Base-by-base conservation (phyloP, 2,797 vertebrate genomes). In the Argya squamiceps region DNA sequence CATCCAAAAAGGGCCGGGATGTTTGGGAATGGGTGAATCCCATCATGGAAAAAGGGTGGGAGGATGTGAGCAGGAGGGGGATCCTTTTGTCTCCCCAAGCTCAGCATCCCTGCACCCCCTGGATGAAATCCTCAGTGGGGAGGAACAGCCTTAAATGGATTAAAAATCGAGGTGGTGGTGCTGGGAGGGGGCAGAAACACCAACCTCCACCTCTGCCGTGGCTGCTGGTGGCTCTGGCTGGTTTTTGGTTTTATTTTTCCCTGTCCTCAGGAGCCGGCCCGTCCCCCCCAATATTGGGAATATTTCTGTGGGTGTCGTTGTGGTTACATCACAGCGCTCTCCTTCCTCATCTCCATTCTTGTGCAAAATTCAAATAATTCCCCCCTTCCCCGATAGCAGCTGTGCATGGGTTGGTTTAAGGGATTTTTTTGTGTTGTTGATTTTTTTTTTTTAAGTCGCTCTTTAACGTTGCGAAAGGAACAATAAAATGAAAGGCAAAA, bases 401-500 rank as follows among this genome's bases (percentile, higher is more conserved):
- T 98, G 96, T 94, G 96, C 94, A 81, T 52, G 90, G 91, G 8
- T 60, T 59, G 43, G 67, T 12, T 30, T 52, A 15, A 7, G 34
- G 2, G 4, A 14, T 37, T 43, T 43, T 53, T 15, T 55, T n/a
- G 8, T 21, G 20, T 12, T 22, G 12, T 30, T 15, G 20, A 4
- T 11, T 19, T 53, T 41, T 21, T 30, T 30, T 15, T 15, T 20
- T 20, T 44, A 96, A 97, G 96, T 96, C 96, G 30, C 37, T 95
- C 86, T 97, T 93, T 97, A 96, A 95, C 96, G 58, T 96, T 95
- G 93, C 92, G 89, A 96, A 94, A 96, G 97, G 96, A 96, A 97
- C 95, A 97, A 97, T 96, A 96, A 97, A 96, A 95, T 94, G 93
- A 96, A 97, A 98, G 96, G 96, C 95, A 95, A 98, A 96, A 90